phyloP scores from a whole-genome alignment of 2,113 vertebrate genomes.

The Nicator chloris region DNA sequence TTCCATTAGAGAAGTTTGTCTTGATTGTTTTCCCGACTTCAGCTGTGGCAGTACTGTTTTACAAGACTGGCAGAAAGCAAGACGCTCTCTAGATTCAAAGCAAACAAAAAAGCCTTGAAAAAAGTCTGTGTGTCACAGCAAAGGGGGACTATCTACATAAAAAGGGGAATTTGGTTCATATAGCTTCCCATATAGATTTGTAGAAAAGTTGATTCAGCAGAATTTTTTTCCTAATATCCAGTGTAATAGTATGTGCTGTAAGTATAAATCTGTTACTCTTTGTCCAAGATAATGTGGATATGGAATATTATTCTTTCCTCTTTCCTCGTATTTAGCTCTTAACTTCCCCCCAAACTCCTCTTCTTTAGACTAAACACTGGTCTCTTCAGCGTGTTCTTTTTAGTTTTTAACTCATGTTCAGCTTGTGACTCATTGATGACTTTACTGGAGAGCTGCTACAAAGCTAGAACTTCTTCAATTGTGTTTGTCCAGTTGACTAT shows the following conservation, averaged over 20 bases:
- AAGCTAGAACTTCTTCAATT: neutral
- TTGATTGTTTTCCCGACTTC: neutral
- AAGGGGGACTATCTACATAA: neutral
- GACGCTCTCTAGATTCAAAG: neutral
- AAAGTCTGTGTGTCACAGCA: neutral
- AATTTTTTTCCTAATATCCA: neutral
- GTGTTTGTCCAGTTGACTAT: neutral
- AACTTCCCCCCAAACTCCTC: neutral
- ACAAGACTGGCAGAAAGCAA: neutral
- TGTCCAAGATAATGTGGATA: neutral
- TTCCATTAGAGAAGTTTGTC: neutral
- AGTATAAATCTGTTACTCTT: neutral
- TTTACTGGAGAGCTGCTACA: neutral
- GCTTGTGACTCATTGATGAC: neutral
- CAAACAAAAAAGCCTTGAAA: neutral
- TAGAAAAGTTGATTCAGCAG: neutral
- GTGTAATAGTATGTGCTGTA: neutral
- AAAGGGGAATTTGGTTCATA: neutral
- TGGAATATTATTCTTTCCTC: neutral
- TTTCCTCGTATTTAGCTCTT: neutral
- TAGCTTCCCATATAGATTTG: neutral
- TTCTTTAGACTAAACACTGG: neutral
- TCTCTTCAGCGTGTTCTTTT: neutral
- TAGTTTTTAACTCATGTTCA: neutral
- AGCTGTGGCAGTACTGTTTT: neutral